These are phyloP conservation scores for Clusia tigrina DNA, from an alignment of 2,888 invertebrate genomes.

Conservation along the genomic window DNA sequence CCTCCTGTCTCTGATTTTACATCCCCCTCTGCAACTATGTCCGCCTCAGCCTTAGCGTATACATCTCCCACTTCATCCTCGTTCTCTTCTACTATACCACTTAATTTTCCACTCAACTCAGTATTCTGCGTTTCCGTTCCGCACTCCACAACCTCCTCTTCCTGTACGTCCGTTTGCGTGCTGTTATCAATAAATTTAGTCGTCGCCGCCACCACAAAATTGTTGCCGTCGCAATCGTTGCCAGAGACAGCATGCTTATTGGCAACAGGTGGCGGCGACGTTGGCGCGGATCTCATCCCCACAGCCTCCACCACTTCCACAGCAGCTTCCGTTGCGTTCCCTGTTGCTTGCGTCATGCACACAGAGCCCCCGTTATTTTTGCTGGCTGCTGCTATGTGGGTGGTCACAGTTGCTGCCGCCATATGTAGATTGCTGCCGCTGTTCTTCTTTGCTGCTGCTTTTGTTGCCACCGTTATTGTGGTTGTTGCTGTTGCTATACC, in stretches of 20 bases:
- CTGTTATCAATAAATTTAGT: slow-evolving; percentile 48
- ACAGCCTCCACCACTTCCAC: not conserved
- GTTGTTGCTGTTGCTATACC: slow-evolving; percentile 11
- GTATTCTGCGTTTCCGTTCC: slow-evolving; percentile 12
- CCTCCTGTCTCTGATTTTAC: no score
- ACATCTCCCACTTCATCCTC: slow-evolving; percentile 5
- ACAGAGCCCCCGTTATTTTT: not conserved
- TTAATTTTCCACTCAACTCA: not conserved
- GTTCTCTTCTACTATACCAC: slow-evolving; percentile 15
- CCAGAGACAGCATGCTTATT: not conserved
- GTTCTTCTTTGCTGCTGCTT: slow-evolving; percentile 36
- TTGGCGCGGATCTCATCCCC: not conserved
- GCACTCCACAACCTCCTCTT: slow-evolving; percentile 24
- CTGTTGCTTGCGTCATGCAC: slow-evolving; percentile 3
- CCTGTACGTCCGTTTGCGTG: slow-evolving; percentile 45
- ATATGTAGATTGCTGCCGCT: slow-evolving; percentile 30
- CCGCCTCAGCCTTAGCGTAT: not conserved
- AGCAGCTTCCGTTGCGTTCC: not conserved
- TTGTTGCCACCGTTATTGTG: slow-evolving; percentile 10
- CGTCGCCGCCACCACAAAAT: slow-evolving; percentile 3
- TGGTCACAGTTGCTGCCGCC: slow-evolving; percentile 49
- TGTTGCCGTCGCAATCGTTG: slow-evolving; percentile 1
- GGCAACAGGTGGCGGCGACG: slow-evolving; percentile 14
- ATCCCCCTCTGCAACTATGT: no score
- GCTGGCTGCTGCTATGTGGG: slow-evolving; percentile 34